A percentile compares a stretch with the other conserved stretches of the same genome.
phyloP scores from a whole-genome alignment of 2,888 invertebrate species.

The Ophonus ardosiacus region DNA sequence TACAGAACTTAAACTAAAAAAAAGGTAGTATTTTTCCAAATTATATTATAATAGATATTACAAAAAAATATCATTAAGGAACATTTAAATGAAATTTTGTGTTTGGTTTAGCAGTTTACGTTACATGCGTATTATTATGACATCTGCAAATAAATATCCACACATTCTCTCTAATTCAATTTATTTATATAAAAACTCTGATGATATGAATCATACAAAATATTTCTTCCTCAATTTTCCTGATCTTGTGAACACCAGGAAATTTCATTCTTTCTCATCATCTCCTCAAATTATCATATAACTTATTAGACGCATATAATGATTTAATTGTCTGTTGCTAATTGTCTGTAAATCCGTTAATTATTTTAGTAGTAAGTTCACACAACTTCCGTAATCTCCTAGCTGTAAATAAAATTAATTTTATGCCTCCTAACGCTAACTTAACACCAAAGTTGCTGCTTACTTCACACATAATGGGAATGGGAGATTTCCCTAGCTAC shows the following conservation, averaged over 20 bases:
- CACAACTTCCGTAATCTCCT: conserved; percentile 36
- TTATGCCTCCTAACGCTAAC: not conserved
- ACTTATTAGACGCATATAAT: not conserved
- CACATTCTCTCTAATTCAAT: not conserved
- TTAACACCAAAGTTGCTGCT: conserved; percentile 13
- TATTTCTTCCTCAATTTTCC: not conserved
- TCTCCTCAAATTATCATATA: conserved; percentile 42
- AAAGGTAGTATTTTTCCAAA: too few species aligned
- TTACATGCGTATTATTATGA: too few species aligned
- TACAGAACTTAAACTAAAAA: too few species aligned
- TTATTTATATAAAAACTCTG: not conserved
- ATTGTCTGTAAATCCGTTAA: conserved; percentile 58
- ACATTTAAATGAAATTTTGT: too few species aligned
- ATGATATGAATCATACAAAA: not conserved
- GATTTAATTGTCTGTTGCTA: conserved; percentile 46
- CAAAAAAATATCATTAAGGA: too few species aligned
- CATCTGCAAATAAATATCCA: too few species aligned
- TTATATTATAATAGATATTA: too few species aligned
- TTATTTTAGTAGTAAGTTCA: conserved; percentile 38
- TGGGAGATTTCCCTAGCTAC: not conserved
- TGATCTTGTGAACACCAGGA: conserved; percentile 40
- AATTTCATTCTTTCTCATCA: not conserved
- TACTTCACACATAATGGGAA: conserved; percentile 1
- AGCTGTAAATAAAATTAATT: conserved; percentile 39
- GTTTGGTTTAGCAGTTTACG: too few species aligned